Percentiles rank a stretch among this genome's conserved stretches.
These are phyloP conservation scores for Ctenopoma multispine DNA, from an alignment of 2,797 vertebrate species.

Conservation along the genomic window DNA sequence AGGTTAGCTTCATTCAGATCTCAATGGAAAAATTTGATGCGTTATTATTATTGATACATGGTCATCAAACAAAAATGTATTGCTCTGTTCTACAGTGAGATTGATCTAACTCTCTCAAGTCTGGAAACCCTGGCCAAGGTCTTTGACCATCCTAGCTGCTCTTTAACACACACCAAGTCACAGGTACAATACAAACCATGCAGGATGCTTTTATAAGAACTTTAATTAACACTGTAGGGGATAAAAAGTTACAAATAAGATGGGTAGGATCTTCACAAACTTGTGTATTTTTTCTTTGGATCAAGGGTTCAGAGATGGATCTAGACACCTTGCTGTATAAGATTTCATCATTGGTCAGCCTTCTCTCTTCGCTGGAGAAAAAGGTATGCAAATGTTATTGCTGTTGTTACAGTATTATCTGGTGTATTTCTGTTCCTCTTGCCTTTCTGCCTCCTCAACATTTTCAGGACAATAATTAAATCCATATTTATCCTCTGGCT, in stretches of 20 bases:
- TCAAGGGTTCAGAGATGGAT: conserved; percentile 81
- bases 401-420: neutral
- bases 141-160: conserved; percentile 84
- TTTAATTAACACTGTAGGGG: neutral
- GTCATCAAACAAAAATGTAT: neutral
- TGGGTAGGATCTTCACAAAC: neutral
- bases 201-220: neutral
- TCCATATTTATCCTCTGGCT: too few species aligned
- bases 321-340: conserved; percentile 87
- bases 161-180: conserved; percentile 69
- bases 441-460: neutral
- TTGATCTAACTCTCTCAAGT: conserved; percentile 86
- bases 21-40: neutral
- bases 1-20: conserved; percentile 67
- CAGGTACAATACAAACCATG: conserved; percentile 74
- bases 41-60: neutral
- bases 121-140: conserved; percentile 88
- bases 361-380: conserved; percentile 89
- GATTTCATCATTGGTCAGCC: conserved; percentile 86
- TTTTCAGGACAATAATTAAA: neutral
- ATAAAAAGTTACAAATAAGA: neutral
- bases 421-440: neutral
- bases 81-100: conserved; percentile 80
- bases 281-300: conserved; percentile 59
- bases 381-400: conserved; percentile 75